phyloP scores from a whole-genome alignment of 2,797 vertebrate genomes.

The Danio albolineatus region DNA sequence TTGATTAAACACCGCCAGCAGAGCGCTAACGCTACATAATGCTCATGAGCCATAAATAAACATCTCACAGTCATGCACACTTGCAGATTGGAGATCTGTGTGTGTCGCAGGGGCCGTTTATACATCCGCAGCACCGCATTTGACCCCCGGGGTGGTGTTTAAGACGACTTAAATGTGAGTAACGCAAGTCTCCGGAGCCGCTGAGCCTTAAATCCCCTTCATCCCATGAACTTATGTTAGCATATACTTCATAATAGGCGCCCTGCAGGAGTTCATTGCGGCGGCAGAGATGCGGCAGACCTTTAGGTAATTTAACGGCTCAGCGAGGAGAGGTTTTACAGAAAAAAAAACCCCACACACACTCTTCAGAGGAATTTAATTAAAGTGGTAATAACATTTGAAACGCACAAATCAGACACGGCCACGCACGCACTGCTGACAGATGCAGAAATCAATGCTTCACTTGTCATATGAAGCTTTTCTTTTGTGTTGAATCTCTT shows the following conservation, averaged over 20 bases:
- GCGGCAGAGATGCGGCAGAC: constrained; percentile 39
- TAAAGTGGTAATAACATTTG: constrained; percentile 66
- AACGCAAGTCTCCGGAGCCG: constrained; percentile 6
- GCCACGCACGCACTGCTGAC: constrained; percentile 13
- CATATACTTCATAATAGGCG: constrained; percentile 50
- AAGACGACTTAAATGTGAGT: constrained; percentile 23
- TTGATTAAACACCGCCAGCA: constrained; percentile 6
- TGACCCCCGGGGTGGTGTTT: constrained; percentile 26
- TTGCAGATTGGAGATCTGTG: neutral
- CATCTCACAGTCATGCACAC: neutral
- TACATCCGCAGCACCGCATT: neutral
- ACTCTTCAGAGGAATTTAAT: constrained; percentile 67
- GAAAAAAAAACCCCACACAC: constrained; percentile 54
- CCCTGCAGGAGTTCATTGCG: constrained; percentile 45
- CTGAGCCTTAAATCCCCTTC: constrained; percentile 43
- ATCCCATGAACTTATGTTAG: constrained; percentile 61
- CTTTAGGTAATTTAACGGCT: constrained; percentile 76
- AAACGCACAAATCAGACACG: constrained; percentile 57
- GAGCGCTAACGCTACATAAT: constrained; percentile 14
- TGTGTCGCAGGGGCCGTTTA: too few relatives aligned
- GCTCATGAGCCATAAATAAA: constrained; percentile 29
- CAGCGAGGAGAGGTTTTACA: constrained; percentile 72
- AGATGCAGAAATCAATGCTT: constrained; percentile 52
- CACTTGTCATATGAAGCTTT: constrained; percentile 33
- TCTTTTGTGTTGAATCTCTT: constrained; percentile 11